phyloP scores from a whole-genome alignment of 2,113 vertebrate species.

The Poecile atricapillus region DNA sequence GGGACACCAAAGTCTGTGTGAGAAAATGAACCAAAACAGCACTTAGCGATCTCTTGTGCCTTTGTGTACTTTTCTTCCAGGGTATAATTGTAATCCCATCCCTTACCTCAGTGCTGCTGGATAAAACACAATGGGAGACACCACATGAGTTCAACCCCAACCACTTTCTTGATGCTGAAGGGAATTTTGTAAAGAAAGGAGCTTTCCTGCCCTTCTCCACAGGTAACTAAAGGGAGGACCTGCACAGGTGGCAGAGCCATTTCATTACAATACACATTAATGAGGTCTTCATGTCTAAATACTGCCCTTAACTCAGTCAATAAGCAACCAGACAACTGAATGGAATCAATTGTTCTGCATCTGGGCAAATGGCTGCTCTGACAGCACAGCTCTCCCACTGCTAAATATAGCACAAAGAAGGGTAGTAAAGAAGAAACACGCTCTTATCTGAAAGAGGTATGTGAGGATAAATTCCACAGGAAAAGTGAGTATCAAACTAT shows the following conservation, averaged over 20 bases:
- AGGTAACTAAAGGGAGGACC: constrained; percentile 34
- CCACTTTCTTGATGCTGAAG: constrained; percentile 73
- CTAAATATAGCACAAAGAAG: not conserved
- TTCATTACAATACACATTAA: not conserved
- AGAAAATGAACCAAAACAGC: not conserved
- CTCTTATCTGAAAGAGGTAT: not conserved
- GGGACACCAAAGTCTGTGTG: not conserved
- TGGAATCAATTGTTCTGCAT: not conserved
- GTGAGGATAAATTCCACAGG: not conserved
- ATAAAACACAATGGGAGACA: constrained; percentile 75
- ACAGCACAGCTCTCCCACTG: not conserved
- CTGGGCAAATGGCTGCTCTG: not conserved
- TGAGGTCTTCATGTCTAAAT: not conserved
- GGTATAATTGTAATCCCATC: constrained; percentile 77
- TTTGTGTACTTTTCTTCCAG: constrained; percentile 35
- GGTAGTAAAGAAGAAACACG: not conserved
- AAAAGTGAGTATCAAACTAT: not conserved
- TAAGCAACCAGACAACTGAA: not conserved
- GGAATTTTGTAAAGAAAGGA: constrained; percentile 72
- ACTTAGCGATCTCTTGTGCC: not conserved
- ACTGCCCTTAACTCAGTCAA: not conserved
- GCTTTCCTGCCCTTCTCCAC: constrained; percentile 79
- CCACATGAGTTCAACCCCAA: constrained; percentile 76
- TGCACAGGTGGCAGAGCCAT: not conserved
- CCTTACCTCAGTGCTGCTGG: constrained; percentile 76